Evolutionary conservation across 30 jellyfish, hydroid and myxozoan species (phyloP).

Genomic region (Nemopilema nomurai): DNA sequence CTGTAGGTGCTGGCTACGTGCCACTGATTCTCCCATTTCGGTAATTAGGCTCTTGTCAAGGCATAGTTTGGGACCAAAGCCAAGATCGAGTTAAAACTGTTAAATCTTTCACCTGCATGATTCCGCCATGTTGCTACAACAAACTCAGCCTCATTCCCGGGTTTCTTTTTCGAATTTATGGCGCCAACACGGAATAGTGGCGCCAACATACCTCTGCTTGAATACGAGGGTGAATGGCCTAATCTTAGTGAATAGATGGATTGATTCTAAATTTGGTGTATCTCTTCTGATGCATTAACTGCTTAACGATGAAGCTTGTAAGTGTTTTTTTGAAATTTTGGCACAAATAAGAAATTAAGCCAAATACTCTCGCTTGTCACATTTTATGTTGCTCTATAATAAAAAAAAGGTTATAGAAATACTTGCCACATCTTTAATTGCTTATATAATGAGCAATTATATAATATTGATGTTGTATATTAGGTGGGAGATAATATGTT

Average conservation of each 20-base stretch:
- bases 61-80: not conserved
- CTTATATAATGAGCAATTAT: too few relatives aligned
- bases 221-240: conserved; percentile 3
- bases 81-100: not conserved
- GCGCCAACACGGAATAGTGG: not conserved
- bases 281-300: not conserved
- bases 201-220: not conserved
- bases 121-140: not conserved
- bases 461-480: too few relatives aligned
- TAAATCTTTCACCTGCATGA: not conserved
- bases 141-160: not conserved
- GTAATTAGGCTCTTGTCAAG: not conserved
- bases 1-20: not conserved
- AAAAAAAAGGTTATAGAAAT: too few relatives aligned
- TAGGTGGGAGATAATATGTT: too few relatives aligned
- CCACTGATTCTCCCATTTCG: not conserved
- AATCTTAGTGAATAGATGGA: not conserved
- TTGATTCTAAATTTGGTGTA: not conserved
- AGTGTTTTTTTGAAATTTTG: too few relatives aligned
- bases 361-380: too few relatives aligned
- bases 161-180: not conserved
- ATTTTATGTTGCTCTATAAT: too few relatives aligned
- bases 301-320: not conserved
- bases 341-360: too few relatives aligned
- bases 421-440: too few relatives aligned